Evolutionary conservation across 2,888 invertebrate species (phyloP).

Genomic region (Drosophila nr. perissopoda): DNA sequence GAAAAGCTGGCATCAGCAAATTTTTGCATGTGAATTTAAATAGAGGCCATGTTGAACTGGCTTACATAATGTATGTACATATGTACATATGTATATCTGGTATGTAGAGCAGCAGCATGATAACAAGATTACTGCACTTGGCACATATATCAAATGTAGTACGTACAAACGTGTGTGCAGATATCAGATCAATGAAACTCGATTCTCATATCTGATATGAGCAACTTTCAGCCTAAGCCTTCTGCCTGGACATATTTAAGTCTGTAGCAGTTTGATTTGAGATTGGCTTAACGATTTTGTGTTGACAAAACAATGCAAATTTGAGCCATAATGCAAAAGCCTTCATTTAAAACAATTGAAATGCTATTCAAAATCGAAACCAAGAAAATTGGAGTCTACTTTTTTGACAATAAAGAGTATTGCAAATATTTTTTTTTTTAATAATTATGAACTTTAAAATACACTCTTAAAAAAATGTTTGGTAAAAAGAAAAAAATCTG

Average conservation of each 20-base stretch:
- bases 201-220: not conserved
- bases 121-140: not conserved
- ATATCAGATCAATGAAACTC: not conserved
- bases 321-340: not conserved
- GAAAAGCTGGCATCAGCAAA: slow-evolving; percentile 35
- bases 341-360: not conserved
- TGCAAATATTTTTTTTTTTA: not conserved
- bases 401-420: not conserved
- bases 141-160: not conserved
- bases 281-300: not conserved
- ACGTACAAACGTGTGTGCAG: not conserved
- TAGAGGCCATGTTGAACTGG: not conserved
- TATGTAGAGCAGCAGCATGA: not conserved
- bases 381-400: not conserved
- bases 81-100: not conserved
- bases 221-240: not conserved
- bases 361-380: not conserved
- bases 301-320: not conserved
- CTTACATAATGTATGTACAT: not conserved
- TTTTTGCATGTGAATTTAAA: not conserved
- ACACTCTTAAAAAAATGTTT: not conserved
- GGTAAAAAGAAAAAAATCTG: not conserved
- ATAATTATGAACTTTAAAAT: not conserved
- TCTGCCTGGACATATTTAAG: not conserved
- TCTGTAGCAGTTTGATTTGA: not conserved